Base-by-base conservation (phyloP, 2,113 vertebrate species). In the Malaclemys terrapin region DNA sequence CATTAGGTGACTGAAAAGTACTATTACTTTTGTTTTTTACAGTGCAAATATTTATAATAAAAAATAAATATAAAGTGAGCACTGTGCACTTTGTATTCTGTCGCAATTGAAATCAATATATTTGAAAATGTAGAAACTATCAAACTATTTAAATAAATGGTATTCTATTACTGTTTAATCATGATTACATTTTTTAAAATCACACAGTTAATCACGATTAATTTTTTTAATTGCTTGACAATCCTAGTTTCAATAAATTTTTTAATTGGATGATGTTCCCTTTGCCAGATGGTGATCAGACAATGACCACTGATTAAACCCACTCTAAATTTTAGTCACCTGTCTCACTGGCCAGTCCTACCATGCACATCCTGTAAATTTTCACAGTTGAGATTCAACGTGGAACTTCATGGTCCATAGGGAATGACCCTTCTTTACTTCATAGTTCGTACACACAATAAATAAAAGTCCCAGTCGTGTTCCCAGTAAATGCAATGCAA, bases 401-500 rank as follows among this genome's bases (percentile, higher is more conserved):
- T 20, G 3, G 31, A 89, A 54, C 6, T 81, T 87, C 91, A 83
- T 72, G 91, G 87, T 47, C 10, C 10, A 80, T 80, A 86, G 27
- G 76, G 62, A 72, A 22, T 1, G 25, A 72, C n/a, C n/a, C 4
- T 86, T 93, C 72, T 91, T 1, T 2, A 84, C 89, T 86, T 86
- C 95, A 94, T 35, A 54, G 16, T 65, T 88, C 78, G 17, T 80
- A 93, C 62, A 24, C 88, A 25, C 3, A 90, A 38, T 84, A 94
- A 91, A 79, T 94, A 89, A 93, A 88, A 93, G 84, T 50, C 82
- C 56, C 53, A 75, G 75, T 80, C 69, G 20, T 87, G n/a, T 57
- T 90, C 47, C 56, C 92, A 47, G 82, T 87, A 75, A 94, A 94
- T 19, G 75, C 20, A 27, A 83, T 89, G 57, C 79, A 87, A 24